phyloP scores from a whole-genome alignment of 92 coral and sea anemone species.

The Scolanthus callimorphus region DNA sequence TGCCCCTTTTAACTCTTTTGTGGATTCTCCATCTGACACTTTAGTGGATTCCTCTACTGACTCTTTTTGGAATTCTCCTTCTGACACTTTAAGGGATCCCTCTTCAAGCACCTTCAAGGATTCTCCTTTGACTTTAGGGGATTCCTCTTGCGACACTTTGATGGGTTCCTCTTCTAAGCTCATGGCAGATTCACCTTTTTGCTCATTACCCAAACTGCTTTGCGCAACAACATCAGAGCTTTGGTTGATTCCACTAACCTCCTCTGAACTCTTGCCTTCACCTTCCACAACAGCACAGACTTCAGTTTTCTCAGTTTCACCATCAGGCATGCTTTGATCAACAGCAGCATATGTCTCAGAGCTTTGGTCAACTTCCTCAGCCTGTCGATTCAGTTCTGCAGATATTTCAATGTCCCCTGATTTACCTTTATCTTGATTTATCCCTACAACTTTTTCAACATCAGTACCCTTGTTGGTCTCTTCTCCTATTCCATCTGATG shows the following conservation, averaged over 20 bases:
- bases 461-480: neutral
- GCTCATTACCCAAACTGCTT: conserved; percentile 1
- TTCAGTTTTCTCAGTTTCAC: neutral
- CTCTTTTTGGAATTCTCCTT: neutral
- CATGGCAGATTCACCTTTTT: neutral
- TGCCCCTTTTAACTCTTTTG: too few species aligned
- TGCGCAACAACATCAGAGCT: neutral
- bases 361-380: neutral
- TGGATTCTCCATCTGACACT: too few species aligned
- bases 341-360: too few species aligned
- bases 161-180: too few species aligned
- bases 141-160: conserved; percentile 43
- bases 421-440: neutral
- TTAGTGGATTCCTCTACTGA: neutral
- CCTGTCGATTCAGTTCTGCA: neutral
- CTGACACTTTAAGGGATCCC: neutral
- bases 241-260: conserved; percentile 2
- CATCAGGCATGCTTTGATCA: neutral
- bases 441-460: neutral
- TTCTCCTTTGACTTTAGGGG: neutral
- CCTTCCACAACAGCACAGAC: neutral
- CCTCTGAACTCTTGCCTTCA: neutral
- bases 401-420: neutral
- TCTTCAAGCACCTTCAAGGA: neutral
- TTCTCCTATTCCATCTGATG: neutral